Conservation (phyloP, 2,113 vertebrate species). For the Saimiri boliviensis region DNA sequence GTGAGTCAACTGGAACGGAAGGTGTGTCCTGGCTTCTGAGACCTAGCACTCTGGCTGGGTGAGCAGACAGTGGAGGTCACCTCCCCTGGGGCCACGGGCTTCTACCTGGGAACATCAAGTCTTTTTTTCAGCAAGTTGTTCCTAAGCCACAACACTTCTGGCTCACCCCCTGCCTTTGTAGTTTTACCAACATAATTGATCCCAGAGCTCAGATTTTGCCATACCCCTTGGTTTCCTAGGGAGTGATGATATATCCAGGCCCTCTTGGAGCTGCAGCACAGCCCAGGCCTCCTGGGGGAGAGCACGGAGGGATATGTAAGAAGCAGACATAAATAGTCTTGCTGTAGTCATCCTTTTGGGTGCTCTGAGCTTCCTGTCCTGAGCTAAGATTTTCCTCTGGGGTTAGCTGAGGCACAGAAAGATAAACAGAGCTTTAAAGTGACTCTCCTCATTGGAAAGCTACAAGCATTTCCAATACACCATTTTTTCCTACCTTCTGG, state of each 20-base stretch:
- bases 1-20: conserved; percentile 64
- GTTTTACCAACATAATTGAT: conserved; percentile 68
- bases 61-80: conserved; percentile 51
- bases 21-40: conserved; percentile 50
- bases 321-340: conserved; percentile 62
- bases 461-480: neutral
- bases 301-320: neutral
- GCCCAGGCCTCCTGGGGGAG: neutral
- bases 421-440: conserved; percentile 69
- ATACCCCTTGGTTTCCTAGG: conserved; percentile 61
- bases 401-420: conserved; percentile 28
- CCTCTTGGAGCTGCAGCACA: neutral
- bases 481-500: neutral
- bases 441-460: neutral
- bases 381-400: conserved; percentile 56
- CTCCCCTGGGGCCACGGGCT: neutral
- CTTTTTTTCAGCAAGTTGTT: conserved; percentile 48
- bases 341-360: conserved; percentile 57
- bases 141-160: conserved; percentile 42
- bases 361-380: conserved; percentile 73
- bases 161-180: conserved; percentile 33
- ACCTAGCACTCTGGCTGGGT: neutral
- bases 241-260: neutral
- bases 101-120: conserved; percentile 45
- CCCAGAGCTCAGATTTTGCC: conserved; percentile 55